A percentile compares a stretch with the other conserved stretches of the same genome.
phyloP scores from a whole-genome alignment of 2,113 vertebrate genomes.

The Noctilio leporinus region DNA sequence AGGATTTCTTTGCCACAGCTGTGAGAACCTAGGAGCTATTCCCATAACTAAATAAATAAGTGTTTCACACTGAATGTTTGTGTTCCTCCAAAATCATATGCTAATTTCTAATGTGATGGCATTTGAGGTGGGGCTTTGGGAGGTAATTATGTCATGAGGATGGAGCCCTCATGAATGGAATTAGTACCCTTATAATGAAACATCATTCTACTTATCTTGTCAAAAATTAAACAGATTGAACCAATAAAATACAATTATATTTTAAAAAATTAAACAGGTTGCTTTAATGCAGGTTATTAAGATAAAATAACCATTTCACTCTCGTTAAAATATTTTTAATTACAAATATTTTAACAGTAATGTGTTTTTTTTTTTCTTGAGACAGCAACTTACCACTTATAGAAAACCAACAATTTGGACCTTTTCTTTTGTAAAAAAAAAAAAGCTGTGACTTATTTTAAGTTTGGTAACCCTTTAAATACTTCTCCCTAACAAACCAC shows the following conservation, averaged over 20 bases:
- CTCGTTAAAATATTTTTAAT: background rate
- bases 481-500: background rate
- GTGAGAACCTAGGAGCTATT: background rate
- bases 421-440: background rate
- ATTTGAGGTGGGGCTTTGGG: background rate
- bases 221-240: too few relatives aligned
- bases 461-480: background rate
- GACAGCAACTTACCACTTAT: background rate
- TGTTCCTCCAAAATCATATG: background rate
- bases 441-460: background rate
- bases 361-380: background rate
- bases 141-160: background rate
- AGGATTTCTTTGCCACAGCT: background rate
- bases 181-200: too few relatives aligned
- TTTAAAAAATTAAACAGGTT: background rate
- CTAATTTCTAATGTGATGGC: background rate
- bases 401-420: background rate
- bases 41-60: background rate
- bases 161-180: background rate
- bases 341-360: background rate
- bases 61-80: background rate
- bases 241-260: background rate
- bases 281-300: background rate
- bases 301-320: background rate
- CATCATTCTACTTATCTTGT: too few relatives aligned